Conservation (phyloP, 2,888 invertebrate species). For the Gonocerus acuteangulatus region DNA sequence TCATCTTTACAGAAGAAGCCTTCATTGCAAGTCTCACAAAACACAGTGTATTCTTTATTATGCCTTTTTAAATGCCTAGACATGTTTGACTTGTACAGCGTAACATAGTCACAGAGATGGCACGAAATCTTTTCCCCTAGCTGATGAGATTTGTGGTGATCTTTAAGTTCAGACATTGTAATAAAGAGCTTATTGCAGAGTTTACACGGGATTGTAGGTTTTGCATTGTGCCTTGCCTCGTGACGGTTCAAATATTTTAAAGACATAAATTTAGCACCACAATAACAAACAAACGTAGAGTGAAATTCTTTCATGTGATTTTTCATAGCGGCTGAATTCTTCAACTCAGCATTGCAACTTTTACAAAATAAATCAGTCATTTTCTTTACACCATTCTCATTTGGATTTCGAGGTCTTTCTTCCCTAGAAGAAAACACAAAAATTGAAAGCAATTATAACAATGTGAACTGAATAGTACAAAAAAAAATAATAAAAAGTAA, state of each 20-base stretch:
- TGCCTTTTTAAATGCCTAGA: constrained; percentile 54
- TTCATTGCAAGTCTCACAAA: constrained; percentile 43
- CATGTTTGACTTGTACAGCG: constrained; percentile 42
- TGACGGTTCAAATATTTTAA: constrained; percentile 19
- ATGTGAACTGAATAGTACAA: too few species aligned
- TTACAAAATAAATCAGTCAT: neutral
- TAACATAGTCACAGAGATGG: constrained; percentile 45
- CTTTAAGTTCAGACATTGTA: constrained; percentile 39
- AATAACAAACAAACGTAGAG: constrained; percentile 16
- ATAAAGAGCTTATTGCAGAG: constrained; percentile 24
- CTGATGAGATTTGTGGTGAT: constrained; percentile 47
- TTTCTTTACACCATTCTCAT: neutral
- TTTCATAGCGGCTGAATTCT: neutral
- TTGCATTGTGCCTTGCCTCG: constrained; percentile 20
- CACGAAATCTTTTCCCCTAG: constrained; percentile 43
- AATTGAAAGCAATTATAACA: neutral
- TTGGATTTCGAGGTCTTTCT: neutral
- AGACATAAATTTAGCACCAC: constrained; percentile 26
- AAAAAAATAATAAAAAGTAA: neutral
- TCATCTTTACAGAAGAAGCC: constrained; percentile 43
- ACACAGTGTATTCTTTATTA: constrained; percentile 47
- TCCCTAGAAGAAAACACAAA: constrained; percentile 21
- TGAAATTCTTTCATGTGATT: constrained; percentile 23
- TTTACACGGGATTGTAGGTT: constrained; percentile 25
- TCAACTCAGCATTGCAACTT: neutral